Conservation (phyloP, 2,797 vertebrate genomes). For the Molossus molossus region DNA sequence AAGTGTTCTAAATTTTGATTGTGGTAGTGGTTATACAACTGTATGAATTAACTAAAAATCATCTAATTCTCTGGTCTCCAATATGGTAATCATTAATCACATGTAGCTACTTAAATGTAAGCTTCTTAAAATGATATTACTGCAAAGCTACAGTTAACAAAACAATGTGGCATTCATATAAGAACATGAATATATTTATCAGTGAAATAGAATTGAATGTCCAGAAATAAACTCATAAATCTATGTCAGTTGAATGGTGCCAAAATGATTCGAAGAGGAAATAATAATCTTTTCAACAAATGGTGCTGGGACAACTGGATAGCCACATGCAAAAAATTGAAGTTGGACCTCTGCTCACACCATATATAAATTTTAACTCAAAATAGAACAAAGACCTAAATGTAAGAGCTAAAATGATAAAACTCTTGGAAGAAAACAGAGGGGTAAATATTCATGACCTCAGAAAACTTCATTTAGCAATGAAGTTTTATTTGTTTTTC, state of each 20-base stretch:
- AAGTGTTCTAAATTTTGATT: conserved; percentile 32
- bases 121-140: conserved; percentile 18
- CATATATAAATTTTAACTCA: neutral
- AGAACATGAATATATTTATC: neutral
- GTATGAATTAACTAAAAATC: conserved; percentile 8
- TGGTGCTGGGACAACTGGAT: neutral
- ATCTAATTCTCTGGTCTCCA: conserved; percentile 11
- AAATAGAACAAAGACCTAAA: neutral
- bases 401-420: neutral
- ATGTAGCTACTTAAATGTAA: conserved; percentile 6
- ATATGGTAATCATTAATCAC: neutral
- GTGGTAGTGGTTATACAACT: neutral
- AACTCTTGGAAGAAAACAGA: neutral
- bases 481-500: neutral
- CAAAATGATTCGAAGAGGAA: neutral
- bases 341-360: neutral
- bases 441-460: neutral
- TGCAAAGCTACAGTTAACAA: neutral
- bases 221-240: neutral
- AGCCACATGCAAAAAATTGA: neutral
- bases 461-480: neutral
- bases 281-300: neutral
- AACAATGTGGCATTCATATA: neutral
- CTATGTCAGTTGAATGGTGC: neutral
- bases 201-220: neutral